Percentiles rank a stretch among this genome's conserved stretches.
Evolutionary conservation across 2,797 vertebrate species (phyloP).

Genomic region (Pagetopsis macropterus): DNA sequence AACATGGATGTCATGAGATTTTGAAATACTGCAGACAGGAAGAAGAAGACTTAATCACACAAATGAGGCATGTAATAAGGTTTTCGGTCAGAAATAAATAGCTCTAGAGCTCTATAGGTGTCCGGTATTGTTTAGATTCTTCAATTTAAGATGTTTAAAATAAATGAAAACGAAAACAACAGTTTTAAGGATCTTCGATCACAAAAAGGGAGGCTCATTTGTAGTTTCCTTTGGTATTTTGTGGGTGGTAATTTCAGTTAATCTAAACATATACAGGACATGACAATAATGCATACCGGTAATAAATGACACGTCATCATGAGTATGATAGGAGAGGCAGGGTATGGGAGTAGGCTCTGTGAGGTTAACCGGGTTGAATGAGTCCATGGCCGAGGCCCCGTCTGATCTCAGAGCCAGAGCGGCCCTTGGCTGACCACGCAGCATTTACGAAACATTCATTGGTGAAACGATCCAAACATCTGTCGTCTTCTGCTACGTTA

Average conservation of each 20-base stretch:
- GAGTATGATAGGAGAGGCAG: not conserved
- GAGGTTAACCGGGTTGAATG: constrained; percentile 43
- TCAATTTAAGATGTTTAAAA: not conserved
- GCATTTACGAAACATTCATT: constrained; percentile 43
- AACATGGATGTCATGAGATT: constrained; percentile 3
- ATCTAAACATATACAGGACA: constrained; percentile 2
- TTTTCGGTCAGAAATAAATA: too few species aligned
- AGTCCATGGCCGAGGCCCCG: constrained; percentile 4
- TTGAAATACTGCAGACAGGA: not conserved
- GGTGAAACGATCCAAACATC: constrained; percentile 43
- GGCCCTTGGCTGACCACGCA: constrained; percentile 40
- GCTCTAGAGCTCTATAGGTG: too few species aligned
- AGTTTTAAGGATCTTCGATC: not conserved
- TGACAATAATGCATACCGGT: not conserved
- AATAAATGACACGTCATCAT: constrained; percentile 14
- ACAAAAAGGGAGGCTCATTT: not conserved
- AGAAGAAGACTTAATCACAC: not conserved
- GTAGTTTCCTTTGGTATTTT: not conserved
- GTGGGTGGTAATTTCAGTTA: constrained; percentile 1
- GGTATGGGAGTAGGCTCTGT: constrained; percentile 3
- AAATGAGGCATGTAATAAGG: not conserved
- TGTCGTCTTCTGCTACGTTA: constrained; percentile 30
- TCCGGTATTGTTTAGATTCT: not conserved
- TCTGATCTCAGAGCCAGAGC: constrained; percentile 40
- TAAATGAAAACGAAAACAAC: not conserved